A percentile compares a stretch with the other conserved stretches of the same genome.
Evolutionary conservation across 2,888 invertebrate genomes (phyloP).

Genomic region (Macrostomum cliftonense): DNA sequence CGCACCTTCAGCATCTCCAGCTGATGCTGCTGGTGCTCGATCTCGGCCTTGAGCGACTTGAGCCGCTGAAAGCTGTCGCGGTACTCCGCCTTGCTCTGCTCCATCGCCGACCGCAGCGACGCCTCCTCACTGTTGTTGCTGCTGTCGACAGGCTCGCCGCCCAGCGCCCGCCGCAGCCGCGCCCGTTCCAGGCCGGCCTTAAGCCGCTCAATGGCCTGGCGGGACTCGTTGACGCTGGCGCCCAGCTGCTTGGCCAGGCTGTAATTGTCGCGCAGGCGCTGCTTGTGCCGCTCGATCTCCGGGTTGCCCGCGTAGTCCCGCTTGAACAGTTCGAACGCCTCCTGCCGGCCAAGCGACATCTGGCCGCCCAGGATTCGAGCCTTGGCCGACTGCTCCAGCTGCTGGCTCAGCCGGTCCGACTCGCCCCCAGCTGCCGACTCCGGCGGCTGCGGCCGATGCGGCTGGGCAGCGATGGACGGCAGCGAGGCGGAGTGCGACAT

Average conservation of each 20-base stretch:
- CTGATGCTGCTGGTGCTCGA: constrained; percentile 35
- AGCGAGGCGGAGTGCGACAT: no score
- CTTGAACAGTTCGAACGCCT: constrained; percentile 35
- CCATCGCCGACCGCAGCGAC: background rate
- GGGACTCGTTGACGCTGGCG: constrained; percentile 27
- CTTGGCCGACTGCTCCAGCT: no score
- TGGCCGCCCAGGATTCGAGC: constrained; percentile 21
- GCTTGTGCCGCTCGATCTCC: constrained; percentile 29
- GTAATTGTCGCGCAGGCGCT: constrained; percentile 26
- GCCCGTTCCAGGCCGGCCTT: constrained; percentile 4
- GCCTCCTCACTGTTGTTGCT: background rate
- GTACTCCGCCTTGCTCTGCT: constrained; percentile 3
- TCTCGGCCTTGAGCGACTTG: constrained; percentile 31
- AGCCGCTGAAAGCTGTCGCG: constrained; percentile 19
- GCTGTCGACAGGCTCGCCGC: background rate
- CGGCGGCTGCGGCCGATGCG: no score
- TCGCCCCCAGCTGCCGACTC: no score
- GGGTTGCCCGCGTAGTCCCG: constrained; percentile 27
- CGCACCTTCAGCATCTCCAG: constrained; percentile 34
- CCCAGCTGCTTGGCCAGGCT: constrained; percentile 32
- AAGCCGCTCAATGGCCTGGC: constrained; percentile 13
- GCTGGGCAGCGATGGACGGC: no score
- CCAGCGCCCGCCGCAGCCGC: constrained; percentile 2
- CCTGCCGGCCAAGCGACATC: constrained; percentile 34
- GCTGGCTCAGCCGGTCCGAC: no score